phyloP scores from a whole-genome alignment of 2,888 invertebrate genomes.

The Trisateles emortualis region DNA sequence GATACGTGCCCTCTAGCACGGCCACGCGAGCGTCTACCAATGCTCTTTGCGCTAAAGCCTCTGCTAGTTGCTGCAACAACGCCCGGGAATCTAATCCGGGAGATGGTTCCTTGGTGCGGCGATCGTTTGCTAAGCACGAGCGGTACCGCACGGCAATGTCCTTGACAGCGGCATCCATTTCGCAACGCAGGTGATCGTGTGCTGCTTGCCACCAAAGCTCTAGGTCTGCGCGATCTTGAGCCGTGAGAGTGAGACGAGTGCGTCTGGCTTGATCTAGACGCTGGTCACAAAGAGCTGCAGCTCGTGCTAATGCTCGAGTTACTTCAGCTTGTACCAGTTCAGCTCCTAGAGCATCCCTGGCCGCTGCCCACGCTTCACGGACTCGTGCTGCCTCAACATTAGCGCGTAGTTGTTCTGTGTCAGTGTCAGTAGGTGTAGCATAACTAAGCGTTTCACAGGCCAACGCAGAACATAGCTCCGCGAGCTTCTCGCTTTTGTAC shows the following conservation, averaged over 20 bases:
- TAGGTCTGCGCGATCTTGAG: constrained; percentile 89
- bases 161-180: constrained; percentile 90
- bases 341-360: constrained; percentile 91
- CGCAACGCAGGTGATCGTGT: constrained; percentile 89
- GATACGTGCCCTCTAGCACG: constrained; percentile 88
- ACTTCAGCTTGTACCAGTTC: constrained; percentile 93
- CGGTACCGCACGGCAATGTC: constrained; percentile 90
- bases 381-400: constrained; percentile 89
- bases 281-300: constrained; percentile 90
- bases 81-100: constrained; percentile 66
- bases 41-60: constrained; percentile 63
- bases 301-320: constrained; percentile 90
- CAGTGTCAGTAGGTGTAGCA: constrained; percentile 77
- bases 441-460: constrained; percentile 90
- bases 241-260: constrained; percentile 88
- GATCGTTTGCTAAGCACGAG: constrained; percentile 82
- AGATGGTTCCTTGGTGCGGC: constrained; percentile 64
- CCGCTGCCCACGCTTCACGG: constrained; percentile 91
- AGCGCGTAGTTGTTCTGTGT: constrained; percentile 72
- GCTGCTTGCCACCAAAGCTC: constrained; percentile 93
- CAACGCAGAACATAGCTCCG: constrained; percentile 90
- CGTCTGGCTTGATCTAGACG: constrained; percentile 85
- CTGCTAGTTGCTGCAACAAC: constrained; percentile 58
- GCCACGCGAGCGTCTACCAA: constrained; percentile 92
- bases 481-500: constrained; percentile 90